Conservation (phyloP, 1,140 invertebrate genomes). For the Drosophila azteca region DNA sequence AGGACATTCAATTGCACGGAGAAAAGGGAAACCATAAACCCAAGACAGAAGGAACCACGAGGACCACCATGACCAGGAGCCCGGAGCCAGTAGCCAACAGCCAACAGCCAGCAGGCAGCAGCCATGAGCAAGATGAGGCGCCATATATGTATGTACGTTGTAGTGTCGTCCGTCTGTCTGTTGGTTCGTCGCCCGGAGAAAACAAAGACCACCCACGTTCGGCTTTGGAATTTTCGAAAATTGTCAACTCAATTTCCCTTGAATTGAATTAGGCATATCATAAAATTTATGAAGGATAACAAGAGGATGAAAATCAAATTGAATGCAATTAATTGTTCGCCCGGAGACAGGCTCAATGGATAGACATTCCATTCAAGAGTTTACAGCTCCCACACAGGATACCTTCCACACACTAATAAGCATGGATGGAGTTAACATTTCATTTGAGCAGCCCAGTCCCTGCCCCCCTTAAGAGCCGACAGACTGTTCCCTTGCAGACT, state of each 20-base stretch:
- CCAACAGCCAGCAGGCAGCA: background rate
- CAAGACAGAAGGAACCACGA: too few species aligned
- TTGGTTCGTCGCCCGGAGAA: background rate
- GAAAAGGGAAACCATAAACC: too few species aligned
- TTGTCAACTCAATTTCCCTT: constrained; percentile 28
- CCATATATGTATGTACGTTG: constrained; percentile 13
- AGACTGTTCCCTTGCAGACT: too few species aligned
- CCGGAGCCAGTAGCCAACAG: too few species aligned
- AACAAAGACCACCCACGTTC: constrained; percentile 1
- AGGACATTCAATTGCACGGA: constrained; percentile 52
- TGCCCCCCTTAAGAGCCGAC: too few species aligned
- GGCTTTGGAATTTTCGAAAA: constrained; percentile 14
- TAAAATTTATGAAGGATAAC: constrained; percentile 36
- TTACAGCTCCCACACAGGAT: too few species aligned
- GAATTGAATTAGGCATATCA: constrained; percentile 58
- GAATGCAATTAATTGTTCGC: constrained; percentile 26
- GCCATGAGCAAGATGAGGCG: constrained; percentile 25
- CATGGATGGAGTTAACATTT: too few species aligned
- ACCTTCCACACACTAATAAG: too few species aligned
- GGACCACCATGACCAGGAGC: too few species aligned
- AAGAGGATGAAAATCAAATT: constrained; percentile 55
- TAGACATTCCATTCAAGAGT: too few species aligned
- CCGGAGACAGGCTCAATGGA: too few species aligned
- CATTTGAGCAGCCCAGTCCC: too few species aligned
- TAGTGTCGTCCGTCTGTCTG: background rate